These are phyloP conservation scores for Craniophora ligustri DNA, from an alignment of 2,888 invertebrate species.

Conservation along the genomic window DNA sequence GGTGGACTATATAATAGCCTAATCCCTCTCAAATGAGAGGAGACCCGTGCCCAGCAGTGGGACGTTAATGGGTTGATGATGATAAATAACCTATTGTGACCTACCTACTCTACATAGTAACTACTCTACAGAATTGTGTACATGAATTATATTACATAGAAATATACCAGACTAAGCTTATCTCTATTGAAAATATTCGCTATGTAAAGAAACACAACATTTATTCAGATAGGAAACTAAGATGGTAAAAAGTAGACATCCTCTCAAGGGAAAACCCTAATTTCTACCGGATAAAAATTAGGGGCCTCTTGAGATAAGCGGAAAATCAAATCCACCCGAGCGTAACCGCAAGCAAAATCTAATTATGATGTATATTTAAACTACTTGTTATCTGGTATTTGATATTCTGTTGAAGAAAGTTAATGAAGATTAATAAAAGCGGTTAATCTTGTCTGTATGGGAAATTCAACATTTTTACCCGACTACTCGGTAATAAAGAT, in stretches of 20 bases:
- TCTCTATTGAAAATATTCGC: neutral
- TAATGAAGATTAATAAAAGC: conserved; percentile 8
- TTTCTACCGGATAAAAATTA: conserved; percentile 48
- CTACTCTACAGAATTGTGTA: too few relatives aligned
- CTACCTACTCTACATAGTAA: too few relatives aligned
- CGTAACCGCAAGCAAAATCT: conserved; percentile 22
- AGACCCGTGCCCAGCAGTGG: too few relatives aligned
- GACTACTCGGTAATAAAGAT: too few relatives aligned
- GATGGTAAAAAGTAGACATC: conserved; percentile 36
- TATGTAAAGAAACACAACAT: conserved; percentile 20
- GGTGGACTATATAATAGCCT: too few relatives aligned
- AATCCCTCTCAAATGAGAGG: too few relatives aligned
- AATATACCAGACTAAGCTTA: neutral
- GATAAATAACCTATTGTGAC: too few relatives aligned
- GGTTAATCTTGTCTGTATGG: neutral
- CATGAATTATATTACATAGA: neutral
- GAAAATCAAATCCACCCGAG: conserved; percentile 33
- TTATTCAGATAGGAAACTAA: conserved; percentile 29
- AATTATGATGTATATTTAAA: conserved; percentile 46
- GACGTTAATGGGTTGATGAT: too few relatives aligned
- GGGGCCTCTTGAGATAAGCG: conserved; percentile 33
- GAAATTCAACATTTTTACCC: neutral
- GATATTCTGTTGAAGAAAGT: conserved; percentile 11
- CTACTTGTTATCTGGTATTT: conserved; percentile 25
- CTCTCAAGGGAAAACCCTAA: conserved; percentile 41